Evolutionary conservation across 2,888 invertebrate species (phyloP), one percentile per base, ranked within the genome.

Genomic region (Holacanthella duospinosa): DNA sequence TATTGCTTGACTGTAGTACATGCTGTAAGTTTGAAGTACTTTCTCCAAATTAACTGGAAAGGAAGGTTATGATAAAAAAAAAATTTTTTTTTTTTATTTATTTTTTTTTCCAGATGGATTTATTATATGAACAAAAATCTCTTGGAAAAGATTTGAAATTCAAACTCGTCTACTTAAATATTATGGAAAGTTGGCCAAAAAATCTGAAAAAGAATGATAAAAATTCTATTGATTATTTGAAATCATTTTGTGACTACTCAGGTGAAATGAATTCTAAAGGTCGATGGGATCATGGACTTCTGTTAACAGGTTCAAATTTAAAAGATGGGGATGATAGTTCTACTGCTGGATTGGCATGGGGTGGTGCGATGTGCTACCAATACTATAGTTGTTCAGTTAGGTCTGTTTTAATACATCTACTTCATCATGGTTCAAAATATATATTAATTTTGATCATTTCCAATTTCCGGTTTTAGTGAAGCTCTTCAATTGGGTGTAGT

Each of bases 341-440:
- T 2, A 43, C 44, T 36, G 59, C 59, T 24, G 59, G 76, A 19
- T 66, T 77, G 26, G 76, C 76, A 1, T 77, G 76, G 76, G 75
- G 75, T 3, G 75, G 76, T 28, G 77, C 77, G 16, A 77, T 77
- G 77, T 77, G 77, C 65, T 74, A 75, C 53, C 71, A 74, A 1
- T 71, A 72, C 29, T 76, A 76, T 66, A 75, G 75, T 36, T 77
- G 77, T 63, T 76, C 77, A 9, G 72, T 65, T 4, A 48, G 21
- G 48, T 48, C 4, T 21, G 48, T 4, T 77, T 29, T 9, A 48
- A 48, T n/a, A n/a, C n/a, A n/a, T n/a, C n/a, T n/a, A n/a, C n/a
- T n/a, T n/a, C n/a, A n/a, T n/a, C n/a, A n/a, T n/a, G n/a, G n/a
- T n/a, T n/a, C n/a, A n/a, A n/a, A n/a, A n/a, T n/a, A n/a, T n/a